Conservation (phyloP, 2,888 invertebrate genomes). For the Eurytoma adleriae region DNA sequence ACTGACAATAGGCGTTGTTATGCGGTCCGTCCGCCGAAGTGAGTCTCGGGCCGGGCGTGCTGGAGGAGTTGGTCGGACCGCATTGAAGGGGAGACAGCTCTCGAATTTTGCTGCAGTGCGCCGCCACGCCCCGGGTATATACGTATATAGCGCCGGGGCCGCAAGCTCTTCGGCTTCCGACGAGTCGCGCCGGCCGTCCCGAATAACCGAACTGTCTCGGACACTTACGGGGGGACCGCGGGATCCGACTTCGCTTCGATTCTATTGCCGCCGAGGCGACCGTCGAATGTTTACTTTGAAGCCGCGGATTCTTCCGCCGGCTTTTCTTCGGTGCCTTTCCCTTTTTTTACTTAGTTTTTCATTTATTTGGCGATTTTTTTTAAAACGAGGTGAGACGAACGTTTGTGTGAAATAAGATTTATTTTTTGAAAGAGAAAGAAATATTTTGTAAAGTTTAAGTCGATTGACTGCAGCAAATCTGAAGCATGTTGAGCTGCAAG, state of each 20-base stretch:
- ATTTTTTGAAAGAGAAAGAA: no score
- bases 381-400: no score
- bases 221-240: conserved; percentile 7
- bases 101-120: conserved; percentile 24
- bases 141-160: background rate
- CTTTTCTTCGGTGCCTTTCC: background rate
- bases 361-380: no score
- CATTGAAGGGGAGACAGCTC: conserved; percentile 6
- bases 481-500: no score
- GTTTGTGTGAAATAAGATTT: no score
- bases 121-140: conserved; percentile 18
- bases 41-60: no score
- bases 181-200: background rate
- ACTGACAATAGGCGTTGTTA: no score
- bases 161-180: background rate
- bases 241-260: background rate
- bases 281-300: background rate
- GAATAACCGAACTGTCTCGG: background rate
- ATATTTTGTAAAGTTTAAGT: no score
- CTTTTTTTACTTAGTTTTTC: background rate
- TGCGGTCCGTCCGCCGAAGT: no score
- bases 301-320: background rate
- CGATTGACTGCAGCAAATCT: no score
- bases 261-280: background rate
- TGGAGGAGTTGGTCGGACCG: background rate